Evolutionary conservation across 2,113 vertebrate species (phyloP).

Genomic region (Psammodynastes pulverulentus): DNA sequence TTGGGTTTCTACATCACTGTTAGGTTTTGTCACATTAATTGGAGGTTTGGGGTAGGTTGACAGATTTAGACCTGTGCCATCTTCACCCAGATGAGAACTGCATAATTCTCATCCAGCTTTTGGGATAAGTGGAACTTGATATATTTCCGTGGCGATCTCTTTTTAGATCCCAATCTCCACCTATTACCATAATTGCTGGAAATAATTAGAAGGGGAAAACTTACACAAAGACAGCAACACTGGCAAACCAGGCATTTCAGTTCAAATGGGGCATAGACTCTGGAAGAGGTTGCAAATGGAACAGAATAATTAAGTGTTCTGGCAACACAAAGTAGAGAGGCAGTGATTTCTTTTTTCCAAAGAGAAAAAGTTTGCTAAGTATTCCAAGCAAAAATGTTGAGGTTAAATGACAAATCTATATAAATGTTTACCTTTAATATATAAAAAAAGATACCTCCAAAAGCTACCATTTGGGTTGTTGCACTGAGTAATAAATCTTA

Average conservation of each 20-base stretch:
- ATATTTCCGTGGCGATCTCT: slow-evolving; percentile 25
- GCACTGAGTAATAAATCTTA: not conserved
- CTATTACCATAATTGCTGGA: slow-evolving; percentile 50
- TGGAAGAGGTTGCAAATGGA: not conserved
- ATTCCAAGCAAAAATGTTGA: not conserved
- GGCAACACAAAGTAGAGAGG: not conserved
- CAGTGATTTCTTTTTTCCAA: not conserved
- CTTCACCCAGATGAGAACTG: slow-evolving; percentile 6
- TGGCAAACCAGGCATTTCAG: slow-evolving; percentile 2
- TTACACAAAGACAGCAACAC: slow-evolving; percentile 13
- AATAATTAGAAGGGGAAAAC: slow-evolving; percentile 42
- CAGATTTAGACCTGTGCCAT: not conserved
- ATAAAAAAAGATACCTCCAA: not conserved
- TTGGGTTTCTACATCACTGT: slow-evolving; percentile 18
- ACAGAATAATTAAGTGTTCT: not conserved
- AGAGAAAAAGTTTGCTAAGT: not conserved
- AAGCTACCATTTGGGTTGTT: too few relatives aligned
- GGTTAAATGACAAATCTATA: not conserved
- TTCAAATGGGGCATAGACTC: not conserved
- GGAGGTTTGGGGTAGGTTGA: not conserved
- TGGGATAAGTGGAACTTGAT: slow-evolving; percentile 12
- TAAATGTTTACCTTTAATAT: not conserved
- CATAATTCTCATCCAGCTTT: slow-evolving; percentile 7
- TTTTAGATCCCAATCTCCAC: slow-evolving; percentile 29
- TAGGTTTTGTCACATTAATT: slow-evolving; percentile 8